Base-by-base conservation (phyloP, 2,113 vertebrate genomes). In the Pyrgilauda ruficollis region DNA sequence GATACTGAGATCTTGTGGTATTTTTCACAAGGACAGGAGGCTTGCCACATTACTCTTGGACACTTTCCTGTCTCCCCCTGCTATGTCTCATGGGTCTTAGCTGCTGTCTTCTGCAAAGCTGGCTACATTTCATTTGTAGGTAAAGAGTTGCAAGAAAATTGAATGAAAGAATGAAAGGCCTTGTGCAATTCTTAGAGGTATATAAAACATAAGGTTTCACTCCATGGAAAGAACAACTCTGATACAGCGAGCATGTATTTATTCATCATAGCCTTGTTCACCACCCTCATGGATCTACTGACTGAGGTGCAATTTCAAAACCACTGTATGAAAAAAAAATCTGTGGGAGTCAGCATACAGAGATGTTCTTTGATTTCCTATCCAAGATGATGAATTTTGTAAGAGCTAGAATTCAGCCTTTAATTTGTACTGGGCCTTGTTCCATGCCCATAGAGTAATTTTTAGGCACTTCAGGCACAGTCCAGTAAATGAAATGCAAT, bases 331-430 rank as follows among this genome's bases (percentile, higher is more conserved):
- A 78, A 81, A 88, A 83, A 77, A 83, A 84, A 37, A 43, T 39
- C 64, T 61, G 37, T 24, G 21, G 55, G 19, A 74, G 23, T 92
- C 56, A 81, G 52, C 12, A 58, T 21, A 70, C 6, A 52, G 79
- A 83, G 37, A 52, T 61, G 37, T 28, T 75, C 72, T 94, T 90
- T 90, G 83, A 84, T 79, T 96, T 93, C 17, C 0, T 78, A 75
- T 27, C 62, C 41, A 75, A 92, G 76, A 52, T 28, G 26, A 84
- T 68, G 47, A 89, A 93, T 90, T 94, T 88, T 92, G 72, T 47
- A 92, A 72, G 17, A 88, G 66, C 61, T 78, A 84, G 53, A 89
- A 94, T 92, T 92, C 66, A 92, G 76, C 61, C 92, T 93, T 86
- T 87, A 61, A 82, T 62, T 87, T 94, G 28, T 72, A 72, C 24